Evolutionary conservation across 2,113 vertebrate species (phyloP).

Genomic region (Otocyon megalotis): DNA sequence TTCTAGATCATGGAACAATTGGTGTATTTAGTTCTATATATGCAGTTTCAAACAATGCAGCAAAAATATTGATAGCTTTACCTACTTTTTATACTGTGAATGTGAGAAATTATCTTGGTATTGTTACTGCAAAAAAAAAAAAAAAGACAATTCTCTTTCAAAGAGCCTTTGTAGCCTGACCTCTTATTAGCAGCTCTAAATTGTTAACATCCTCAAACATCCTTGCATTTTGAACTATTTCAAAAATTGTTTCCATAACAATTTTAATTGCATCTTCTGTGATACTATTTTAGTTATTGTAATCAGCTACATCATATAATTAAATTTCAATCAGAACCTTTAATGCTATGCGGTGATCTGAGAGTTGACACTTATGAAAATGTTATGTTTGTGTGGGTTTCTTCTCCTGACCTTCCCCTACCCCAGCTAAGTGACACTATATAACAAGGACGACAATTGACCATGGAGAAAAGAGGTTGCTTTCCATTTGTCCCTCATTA

Average conservation of each 20-base stretch:
- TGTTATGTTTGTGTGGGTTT: not conserved
- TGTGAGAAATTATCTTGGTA: slow-evolving; percentile 8
- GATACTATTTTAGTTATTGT: slow-evolving; percentile 16
- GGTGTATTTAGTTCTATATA: not conserved
- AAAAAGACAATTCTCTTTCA: not conserved
- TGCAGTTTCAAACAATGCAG: slow-evolving; percentile 21
- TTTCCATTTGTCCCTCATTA: not conserved
- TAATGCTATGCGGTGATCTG: not conserved
- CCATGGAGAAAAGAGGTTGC: not conserved
- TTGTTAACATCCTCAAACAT: slow-evolving; percentile 17
- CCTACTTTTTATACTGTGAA: not conserved
- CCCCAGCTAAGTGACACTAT: not conserved
- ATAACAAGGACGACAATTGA: not conserved
- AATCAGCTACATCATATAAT: slow-evolving; percentile 29
- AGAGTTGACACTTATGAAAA: not conserved
- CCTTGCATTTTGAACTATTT: slow-evolving; percentile 28
- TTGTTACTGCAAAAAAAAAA: not conserved
- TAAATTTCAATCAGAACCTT: slow-evolving; percentile 14
- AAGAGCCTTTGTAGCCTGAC: not conserved
- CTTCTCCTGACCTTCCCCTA: not conserved
- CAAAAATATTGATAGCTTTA: not conserved
- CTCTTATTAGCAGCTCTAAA: slow-evolving; percentile 19
- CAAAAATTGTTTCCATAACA: slow-evolving; percentile 19
- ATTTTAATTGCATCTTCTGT: slow-evolving; percentile 51
- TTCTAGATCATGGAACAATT: not conserved